Conservation (phyloP, 2,888 invertebrate genomes). For the Polyommatus iphigenia region DNA sequence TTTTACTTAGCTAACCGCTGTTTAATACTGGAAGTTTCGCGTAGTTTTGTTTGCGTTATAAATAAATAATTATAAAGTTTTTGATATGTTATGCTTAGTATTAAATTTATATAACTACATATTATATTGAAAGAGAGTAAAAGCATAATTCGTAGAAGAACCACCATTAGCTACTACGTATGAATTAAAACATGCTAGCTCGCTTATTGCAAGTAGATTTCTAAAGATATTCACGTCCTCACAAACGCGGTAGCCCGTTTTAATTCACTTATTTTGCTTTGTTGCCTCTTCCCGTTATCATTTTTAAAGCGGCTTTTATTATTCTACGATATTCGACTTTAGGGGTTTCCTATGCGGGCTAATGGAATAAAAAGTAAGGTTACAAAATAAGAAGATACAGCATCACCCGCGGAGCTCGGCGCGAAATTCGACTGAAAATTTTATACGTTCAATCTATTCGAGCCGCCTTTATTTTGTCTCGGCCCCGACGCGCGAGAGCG, state of each 20-base stretch:
- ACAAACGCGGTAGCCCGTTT: slow-evolving; percentile 61
- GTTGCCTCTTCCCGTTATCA: slow-evolving; percentile 72
- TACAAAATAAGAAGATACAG: slow-evolving; percentile 79
- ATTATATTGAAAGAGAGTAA: no score
- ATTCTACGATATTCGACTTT: slow-evolving; percentile 78
- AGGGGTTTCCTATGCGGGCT: slow-evolving; percentile 76
- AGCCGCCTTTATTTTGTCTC: slow-evolving; percentile 77
- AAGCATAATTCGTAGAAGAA: no score
- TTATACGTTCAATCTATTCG: slow-evolving; percentile 80
- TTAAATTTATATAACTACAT: no score
- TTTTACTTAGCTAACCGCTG: slow-evolving; percentile 33
- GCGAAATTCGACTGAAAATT: slow-evolving; percentile 79
- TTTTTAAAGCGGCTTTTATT: slow-evolving; percentile 79
- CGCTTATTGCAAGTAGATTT: background rate
- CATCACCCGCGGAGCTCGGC: slow-evolving; percentile 74
- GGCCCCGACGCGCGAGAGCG: slow-evolving; percentile 71
- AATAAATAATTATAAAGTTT: background rate
- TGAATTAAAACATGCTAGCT: background rate
- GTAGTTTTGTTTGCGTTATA: background rate
- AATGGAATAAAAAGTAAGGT: slow-evolving; percentile 81
- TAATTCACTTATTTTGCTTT: slow-evolving; percentile 70
- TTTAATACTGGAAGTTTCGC: slow-evolving; percentile 20
- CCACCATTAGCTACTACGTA: no score
- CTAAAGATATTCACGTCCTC: background rate
- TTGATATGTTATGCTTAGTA: background rate